These are phyloP conservation scores for Actias luna DNA, from an alignment of 2,888 invertebrate species.

Conservation along the genomic window DNA sequence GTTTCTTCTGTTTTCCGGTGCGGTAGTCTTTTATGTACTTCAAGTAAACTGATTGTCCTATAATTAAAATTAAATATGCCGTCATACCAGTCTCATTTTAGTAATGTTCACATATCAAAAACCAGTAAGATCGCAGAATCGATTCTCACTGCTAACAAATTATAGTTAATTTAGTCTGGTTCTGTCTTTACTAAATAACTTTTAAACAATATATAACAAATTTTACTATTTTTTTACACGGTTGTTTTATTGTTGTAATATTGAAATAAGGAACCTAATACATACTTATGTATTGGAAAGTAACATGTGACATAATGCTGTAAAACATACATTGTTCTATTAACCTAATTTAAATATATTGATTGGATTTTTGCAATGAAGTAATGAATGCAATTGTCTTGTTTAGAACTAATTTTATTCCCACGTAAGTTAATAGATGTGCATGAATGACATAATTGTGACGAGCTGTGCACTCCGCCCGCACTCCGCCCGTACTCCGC, in stretches of 20 bases:
- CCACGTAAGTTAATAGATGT: slow-evolving; percentile 60
- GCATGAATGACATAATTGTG: slow-evolving; percentile 61
- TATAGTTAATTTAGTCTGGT: too few species aligned
- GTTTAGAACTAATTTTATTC: slow-evolving; percentile 41
- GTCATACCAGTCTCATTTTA: neutral
- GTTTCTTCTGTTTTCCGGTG: slow-evolving; percentile 45
- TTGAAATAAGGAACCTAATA: neutral
- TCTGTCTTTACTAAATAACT: too few species aligned
- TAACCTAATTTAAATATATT: slow-evolving; percentile 18
- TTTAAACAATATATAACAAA: too few species aligned
- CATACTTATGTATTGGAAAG: neutral
- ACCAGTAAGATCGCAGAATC: neutral
- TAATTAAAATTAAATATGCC: neutral
- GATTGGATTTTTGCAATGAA: slow-evolving; percentile 14
- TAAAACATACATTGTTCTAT: slow-evolving; percentile 15
- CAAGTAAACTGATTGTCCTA: neutral
- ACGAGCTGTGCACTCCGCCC: slow-evolving; percentile 34
- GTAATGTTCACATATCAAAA: neutral
- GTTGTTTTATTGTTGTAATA: neutral
- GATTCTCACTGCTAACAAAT: too few species aligned
- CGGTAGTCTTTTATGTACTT: slow-evolving; percentile 43
- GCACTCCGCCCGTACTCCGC: slow-evolving; percentile 19
- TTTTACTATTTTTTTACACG: neutral
- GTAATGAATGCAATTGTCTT: slow-evolving; percentile 16
- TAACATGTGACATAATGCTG: slow-evolving; percentile 12